phyloP scores from a whole-genome alignment of 2,888 invertebrate genomes.

The Dysmachus trigonus region DNA sequence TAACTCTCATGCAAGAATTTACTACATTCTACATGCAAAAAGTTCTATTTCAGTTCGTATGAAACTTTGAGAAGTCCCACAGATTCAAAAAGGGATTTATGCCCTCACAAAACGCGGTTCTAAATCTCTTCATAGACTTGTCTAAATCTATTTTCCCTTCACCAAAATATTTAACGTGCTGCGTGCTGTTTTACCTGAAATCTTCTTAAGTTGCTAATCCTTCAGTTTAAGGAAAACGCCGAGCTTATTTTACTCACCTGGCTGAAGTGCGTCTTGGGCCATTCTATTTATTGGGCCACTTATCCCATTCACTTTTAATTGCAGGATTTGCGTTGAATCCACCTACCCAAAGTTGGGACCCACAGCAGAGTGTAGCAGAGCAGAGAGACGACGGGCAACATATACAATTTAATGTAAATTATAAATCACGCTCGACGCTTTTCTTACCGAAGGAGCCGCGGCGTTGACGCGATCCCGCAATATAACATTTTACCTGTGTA shows the following conservation, averaged over 20 bases:
- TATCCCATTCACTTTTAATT: constrained; percentile 12
- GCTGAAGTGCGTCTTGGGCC: neutral
- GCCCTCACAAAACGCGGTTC: neutral
- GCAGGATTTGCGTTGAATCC: neutral
- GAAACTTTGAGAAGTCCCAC: neutral
- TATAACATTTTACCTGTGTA: constrained; percentile 17
- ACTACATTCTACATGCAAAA: neutral
- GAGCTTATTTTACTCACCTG: neutral
- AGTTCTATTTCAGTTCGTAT: neutral
- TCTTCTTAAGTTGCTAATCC: neutral
- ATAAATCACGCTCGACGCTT: constrained; percentile 10
- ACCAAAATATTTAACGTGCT: neutral
- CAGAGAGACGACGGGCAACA: neutral
- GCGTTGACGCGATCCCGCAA: neutral
- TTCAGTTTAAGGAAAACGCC: neutral
- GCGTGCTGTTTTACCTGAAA: neutral
- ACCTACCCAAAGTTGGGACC: neutral
- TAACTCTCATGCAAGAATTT: neutral
- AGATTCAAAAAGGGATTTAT: neutral
- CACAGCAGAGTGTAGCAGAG: neutral
- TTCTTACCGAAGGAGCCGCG: neutral
- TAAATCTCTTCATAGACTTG: neutral
- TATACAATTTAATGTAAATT: constrained; percentile 4
- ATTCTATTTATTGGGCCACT: constrained; percentile 12
- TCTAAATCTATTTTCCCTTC: neutral